A percentile compares a stretch with the other conserved stretches of the same genome.
phyloP scores from a whole-genome alignment of 2,113 vertebrate species.

The Piprites chloris region DNA sequence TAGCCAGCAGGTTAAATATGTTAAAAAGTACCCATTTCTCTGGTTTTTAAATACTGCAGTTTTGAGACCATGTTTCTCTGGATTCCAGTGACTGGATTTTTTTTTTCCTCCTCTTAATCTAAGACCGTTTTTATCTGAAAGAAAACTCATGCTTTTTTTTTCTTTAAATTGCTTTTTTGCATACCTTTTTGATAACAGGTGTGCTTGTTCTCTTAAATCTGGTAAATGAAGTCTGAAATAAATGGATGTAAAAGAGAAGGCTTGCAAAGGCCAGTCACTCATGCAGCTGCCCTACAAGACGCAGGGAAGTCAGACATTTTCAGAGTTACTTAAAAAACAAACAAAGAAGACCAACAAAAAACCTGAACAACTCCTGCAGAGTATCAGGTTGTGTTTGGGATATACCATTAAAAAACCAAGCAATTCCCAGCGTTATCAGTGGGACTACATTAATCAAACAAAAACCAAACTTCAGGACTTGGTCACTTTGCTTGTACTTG shows the following conservation, averaged over 20 bases:
- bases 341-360: not conserved
- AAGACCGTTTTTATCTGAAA: not conserved
- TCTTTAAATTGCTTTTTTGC: not conserved
- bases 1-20: not conserved
- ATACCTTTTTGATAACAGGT: not conserved
- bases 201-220: not conserved
- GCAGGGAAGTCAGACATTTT: accelerated
- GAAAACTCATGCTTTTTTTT: not conserved
- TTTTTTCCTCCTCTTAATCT: not conserved
- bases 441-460: not conserved
- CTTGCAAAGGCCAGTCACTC: not conserved
- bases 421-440: not conserved
- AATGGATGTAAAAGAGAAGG: not conserved
- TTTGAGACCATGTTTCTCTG: not conserved
- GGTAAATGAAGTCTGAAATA: not conserved
- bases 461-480: not conserved
- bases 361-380: not conserved
- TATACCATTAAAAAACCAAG: not conserved
- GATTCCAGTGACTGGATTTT: not conserved
- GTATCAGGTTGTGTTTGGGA: not conserved
- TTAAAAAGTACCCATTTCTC: not conserved
- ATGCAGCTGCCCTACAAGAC: not conserved
- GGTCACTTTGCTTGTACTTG: not conserved
- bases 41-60: not conserved
- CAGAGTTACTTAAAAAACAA: not conserved